Base-by-base conservation (phyloP, 2,113 vertebrate species). In the Centrocercus urophasianus region DNA sequence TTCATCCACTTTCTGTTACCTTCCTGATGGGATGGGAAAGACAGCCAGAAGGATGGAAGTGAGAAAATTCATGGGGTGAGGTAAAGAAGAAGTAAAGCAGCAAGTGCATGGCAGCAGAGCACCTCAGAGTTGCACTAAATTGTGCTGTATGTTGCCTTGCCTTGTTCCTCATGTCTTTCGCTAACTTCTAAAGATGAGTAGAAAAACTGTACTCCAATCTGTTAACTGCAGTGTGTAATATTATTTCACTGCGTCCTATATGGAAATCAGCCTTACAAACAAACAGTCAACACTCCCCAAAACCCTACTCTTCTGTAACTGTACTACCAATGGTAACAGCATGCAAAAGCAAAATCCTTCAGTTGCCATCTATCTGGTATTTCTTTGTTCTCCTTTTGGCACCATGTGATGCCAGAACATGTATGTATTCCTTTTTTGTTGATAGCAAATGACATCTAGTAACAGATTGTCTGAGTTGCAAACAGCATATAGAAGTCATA, bases 341-440 rank as follows among this genome's bases (percentile, higher is more conserved):
- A 50, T 4, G 2, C 18, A 38, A 66, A 34, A 11, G 4, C 7
- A 20, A 45, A 73, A 24, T 45, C 32, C 18, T 78, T 19, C 56
- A 66, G 18, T 11, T 54, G 48, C 8, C 11, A 64, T 1, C 0
- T 20, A 67, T 8, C 32, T 54, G 21, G 14, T 7, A 43, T 40
- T 83, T 79, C 72, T 47, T 19, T 13, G 40, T 83, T 70, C 27
- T 59, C 30, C 16, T 8, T 22, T 24, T 3, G 16, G 30, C n/a
- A 32, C 13, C 27, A n/a, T 3, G 47, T 3, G 79, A 69, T 76
- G 20, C 4, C 59, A 48, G 22, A 83, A 69, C 6, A 36, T 11
- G 3, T 64, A 81, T 28, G 4, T 11, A 40, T 3, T 67, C 10
- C 7, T 50, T 25, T 64, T 43, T 28, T 10, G 12, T 8, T 52